Conservation (phyloP, 2,797 vertebrate species). For the Serranus cabrilla region DNA sequence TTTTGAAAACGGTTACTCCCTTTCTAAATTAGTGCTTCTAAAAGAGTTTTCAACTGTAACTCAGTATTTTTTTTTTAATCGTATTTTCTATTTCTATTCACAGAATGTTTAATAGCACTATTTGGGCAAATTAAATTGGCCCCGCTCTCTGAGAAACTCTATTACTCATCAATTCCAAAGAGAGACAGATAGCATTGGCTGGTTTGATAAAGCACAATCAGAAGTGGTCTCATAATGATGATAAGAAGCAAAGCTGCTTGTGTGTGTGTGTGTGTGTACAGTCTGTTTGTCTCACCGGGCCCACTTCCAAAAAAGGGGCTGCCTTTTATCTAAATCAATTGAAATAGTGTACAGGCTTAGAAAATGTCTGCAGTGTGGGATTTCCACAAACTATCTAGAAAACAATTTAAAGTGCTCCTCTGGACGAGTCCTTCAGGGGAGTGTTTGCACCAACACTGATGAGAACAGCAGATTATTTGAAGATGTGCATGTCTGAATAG, state of each 20-base stretch:
- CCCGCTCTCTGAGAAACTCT: constrained; percentile 7
- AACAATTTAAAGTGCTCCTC: neutral
- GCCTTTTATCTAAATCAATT: constrained; percentile 32
- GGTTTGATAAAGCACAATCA: constrained; percentile 7
- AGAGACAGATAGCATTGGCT: neutral
- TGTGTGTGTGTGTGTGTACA: constrained; percentile 15
- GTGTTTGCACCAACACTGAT: neutral
- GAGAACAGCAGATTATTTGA: constrained; percentile 20
- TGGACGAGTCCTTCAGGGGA: neutral
- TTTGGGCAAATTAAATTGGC: neutral
- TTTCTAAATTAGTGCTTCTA: too few species aligned
- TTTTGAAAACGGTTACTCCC: too few species aligned
- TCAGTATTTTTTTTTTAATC: too few species aligned
- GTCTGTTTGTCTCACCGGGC: constrained; percentile 9
- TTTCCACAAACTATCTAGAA: constrained; percentile 15
- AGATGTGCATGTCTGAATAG: neutral
- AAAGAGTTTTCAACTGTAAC: too few species aligned
- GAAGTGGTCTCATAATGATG: neutral
- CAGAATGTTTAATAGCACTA: neutral
- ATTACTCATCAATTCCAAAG: constrained; percentile 10
- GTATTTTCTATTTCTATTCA: neutral
- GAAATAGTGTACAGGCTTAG: neutral
- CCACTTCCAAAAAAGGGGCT: constrained; percentile 6
- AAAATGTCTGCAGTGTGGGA: constrained; percentile 2
- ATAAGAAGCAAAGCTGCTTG: neutral